A percentile compares a stretch with the other conserved stretches of the same genome.
phyloP scores from a whole-genome alignment of 2,797 vertebrate species.

The Coracias cyanogaster region DNA sequence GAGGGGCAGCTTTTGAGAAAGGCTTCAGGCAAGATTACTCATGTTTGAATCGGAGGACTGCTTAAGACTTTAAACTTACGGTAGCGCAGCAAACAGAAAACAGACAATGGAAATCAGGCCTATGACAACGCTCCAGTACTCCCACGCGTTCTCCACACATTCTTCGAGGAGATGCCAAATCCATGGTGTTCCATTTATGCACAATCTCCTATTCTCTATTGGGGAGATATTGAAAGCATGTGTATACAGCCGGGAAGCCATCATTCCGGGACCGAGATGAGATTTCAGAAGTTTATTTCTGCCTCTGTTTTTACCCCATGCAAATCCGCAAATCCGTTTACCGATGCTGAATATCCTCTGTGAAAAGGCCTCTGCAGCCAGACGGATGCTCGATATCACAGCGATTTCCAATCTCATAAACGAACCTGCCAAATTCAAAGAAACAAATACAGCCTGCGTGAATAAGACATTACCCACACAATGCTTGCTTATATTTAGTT shows the following conservation, averaged over 20 bases:
- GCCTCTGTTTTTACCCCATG: not conserved
- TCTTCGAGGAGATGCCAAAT: slow-evolving; percentile 80
- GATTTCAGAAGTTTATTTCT: not conserved
- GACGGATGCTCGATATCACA: not conserved
- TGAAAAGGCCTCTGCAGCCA: slow-evolving; percentile 18
- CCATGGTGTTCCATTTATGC: slow-evolving; percentile 79
- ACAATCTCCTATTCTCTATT: slow-evolving; percentile 39
- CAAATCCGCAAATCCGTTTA: slow-evolving; percentile 58
- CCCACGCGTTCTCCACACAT: slow-evolving; percentile 80
- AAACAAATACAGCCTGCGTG: not conserved
- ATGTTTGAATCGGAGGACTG: slow-evolving; percentile 37
- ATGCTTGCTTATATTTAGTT: not conserved
- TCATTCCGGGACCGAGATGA: not conserved
- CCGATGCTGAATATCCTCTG: not conserved
- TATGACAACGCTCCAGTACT: slow-evolving; percentile 78
- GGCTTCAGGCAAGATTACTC: slow-evolving; percentile 64
- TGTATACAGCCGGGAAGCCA: not conserved
- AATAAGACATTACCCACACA: not conserved
- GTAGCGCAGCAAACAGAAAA: slow-evolving; percentile 82
- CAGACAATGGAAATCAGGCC: slow-evolving; percentile 82
- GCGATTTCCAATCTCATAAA: not conserved
- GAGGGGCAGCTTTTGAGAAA: slow-evolving; percentile 50
- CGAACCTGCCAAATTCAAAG: slow-evolving; percentile 27
- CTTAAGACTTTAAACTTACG: slow-evolving; percentile 76
- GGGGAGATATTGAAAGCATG: slow-evolving; percentile 46